Evolutionary conservation across 2,113 vertebrate genomes (phyloP), one percentile per base, ranked within the genome.

Genomic region (Lophius piscatorius): DNA sequence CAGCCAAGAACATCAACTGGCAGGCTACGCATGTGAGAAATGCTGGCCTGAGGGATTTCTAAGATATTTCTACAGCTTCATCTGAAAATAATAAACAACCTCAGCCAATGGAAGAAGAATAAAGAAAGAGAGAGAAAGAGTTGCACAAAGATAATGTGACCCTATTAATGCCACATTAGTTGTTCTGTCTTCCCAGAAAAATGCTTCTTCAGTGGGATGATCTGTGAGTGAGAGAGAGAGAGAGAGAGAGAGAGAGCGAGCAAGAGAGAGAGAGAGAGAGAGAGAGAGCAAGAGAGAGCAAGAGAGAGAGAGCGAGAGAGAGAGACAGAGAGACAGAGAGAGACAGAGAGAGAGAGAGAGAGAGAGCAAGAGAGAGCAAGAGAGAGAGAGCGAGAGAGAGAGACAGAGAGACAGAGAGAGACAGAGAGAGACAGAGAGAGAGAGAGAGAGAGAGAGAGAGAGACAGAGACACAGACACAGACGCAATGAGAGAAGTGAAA

Each of bases 101-200:
- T 81, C 71, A 80, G 74, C 78, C 66, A 67, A 74, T 81, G 83
- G 78, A 83, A 86, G 42, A 54, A 80, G 83, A 84, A 87, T 71
- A 85, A 84, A 83, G 77, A 66, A 59, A 63, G 63, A 31, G 63
- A 85, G 83, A 83, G 77, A 66, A 59, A 63, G 63, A 31, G 63
- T 74, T 80, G 87, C 69, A 63, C 74, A 73, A 55, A 81, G 87
- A 85, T 81, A 81, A 84, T 80, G 79, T 85, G 88, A 89, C 85
- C 87, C 87, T 87, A 82, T 81, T 89, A 88, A 90, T 87, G 81
- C 85, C 82, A 85, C 84, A 85, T 86, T 90, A 87, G 78, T 81
- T 87, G 78, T 81, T 87, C 57, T 24, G 29, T 84, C 78, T 85
- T 79, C 76, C 55, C 81, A 66, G 79, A 65, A 77, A 83, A 83